phyloP scores from a whole-genome alignment of 2,113 vertebrate genomes.

The Bufo bufo region DNA sequence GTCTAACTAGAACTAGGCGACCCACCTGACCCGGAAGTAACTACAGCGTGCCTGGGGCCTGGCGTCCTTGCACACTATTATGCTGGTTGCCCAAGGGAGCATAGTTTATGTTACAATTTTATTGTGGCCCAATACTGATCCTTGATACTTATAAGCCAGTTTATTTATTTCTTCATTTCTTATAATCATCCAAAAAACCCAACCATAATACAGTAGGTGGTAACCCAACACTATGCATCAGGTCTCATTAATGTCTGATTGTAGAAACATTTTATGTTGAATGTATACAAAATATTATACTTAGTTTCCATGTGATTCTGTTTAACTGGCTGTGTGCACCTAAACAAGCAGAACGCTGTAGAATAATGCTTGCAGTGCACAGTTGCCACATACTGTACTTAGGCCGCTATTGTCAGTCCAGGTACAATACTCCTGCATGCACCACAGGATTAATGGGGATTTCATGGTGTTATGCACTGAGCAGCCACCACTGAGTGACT shows the following conservation, averaged over 20 bases:
- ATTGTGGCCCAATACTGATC: too few species aligned
- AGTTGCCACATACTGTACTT: background rate
- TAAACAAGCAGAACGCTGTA: background rate
- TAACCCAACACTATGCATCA: background rate
- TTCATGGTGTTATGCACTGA: background rate
- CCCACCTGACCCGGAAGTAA: too few species aligned
- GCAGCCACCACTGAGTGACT: slow-evolving; percentile 15
- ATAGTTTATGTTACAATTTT: too few species aligned
- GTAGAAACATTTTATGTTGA: background rate
- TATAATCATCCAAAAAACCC: too few species aligned
- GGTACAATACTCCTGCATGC: slow-evolving; percentile 12
- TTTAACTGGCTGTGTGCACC: background rate
- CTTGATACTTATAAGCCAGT: too few species aligned
- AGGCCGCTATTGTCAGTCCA: background rate
- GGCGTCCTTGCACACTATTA: too few species aligned
- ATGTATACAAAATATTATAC: background rate
- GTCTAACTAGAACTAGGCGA: too few species aligned
- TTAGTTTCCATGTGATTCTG: background rate
- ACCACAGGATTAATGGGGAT: slow-evolving; percentile 1
- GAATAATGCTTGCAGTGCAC: background rate
- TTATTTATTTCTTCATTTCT: too few species aligned
- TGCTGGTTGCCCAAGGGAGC: too few species aligned
- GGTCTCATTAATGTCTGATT: background rate
- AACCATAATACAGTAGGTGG: background rate
- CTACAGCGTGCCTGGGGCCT: too few species aligned